These are phyloP conservation scores for Bombus huntii DNA, from an alignment of 1,140 invertebrate species.

Conservation along the genomic window DNA sequence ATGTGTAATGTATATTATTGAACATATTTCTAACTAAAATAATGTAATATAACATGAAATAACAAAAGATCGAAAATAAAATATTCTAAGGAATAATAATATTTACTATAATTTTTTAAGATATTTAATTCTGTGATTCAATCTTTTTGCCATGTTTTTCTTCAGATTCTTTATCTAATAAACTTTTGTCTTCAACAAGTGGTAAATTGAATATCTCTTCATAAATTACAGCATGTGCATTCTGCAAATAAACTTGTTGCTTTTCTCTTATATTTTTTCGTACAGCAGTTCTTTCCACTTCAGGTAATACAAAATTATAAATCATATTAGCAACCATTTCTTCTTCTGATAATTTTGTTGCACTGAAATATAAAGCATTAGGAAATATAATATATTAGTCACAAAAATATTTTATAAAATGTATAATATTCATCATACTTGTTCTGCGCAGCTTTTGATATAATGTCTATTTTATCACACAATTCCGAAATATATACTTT, in stretches of 20 bases:
- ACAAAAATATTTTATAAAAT: not conserved
- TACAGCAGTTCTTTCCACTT: constrained; percentile 81
- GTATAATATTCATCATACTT: constrained; percentile 34
- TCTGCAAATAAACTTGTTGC: constrained; percentile 63
- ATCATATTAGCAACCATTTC: constrained; percentile 86
- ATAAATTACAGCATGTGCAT: constrained; percentile 62
- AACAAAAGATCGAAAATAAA: not conserved
- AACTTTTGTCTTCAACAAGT: constrained; percentile 1
- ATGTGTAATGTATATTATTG: not conserved
- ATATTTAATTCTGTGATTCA: not conserved
- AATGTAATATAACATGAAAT: not conserved
- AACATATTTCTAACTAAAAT: not conserved
- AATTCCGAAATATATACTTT: constrained; percentile 82
- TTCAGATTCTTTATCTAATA: not conserved
- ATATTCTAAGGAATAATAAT: not conserved
- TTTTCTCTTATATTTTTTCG: constrained; percentile 72
- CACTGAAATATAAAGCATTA: constrained; percentile 46
- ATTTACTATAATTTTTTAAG: not conserved
- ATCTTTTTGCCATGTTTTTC: not conserved
- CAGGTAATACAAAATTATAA: constrained; percentile 85
- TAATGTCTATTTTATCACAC: constrained; percentile 85
- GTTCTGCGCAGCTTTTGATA: constrained; percentile 79
- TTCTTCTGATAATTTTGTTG: constrained; percentile 82
- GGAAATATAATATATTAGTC: not conserved
- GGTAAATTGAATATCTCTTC: constrained; percentile 59